Evolutionary conservation across 2,888 invertebrate genomes (phyloP), one percentile per base, ranked within the genome.

Genomic region (Elaeidobius kamerunicus): DNA sequence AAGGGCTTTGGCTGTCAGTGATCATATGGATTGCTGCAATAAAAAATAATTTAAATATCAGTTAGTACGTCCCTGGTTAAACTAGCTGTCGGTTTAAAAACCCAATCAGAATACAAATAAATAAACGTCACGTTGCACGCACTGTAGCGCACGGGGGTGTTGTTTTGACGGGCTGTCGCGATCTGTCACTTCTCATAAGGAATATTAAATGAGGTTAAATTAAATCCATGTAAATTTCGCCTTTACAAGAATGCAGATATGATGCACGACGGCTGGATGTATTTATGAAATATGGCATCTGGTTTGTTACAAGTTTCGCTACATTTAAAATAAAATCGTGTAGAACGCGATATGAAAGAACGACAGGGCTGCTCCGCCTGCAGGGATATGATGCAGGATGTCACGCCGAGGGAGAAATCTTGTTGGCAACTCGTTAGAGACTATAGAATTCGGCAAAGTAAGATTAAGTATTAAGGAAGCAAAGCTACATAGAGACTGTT

Each of bases 171-270:
- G 40, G 40, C 54, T 27, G 54, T 54, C 54, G 45, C 44, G 54
- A 49, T 54, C 48, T 54, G 54, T 54, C 54, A 49, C 49, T 40
- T 45, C 45, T 40, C 49, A 54, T 54, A 54, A 54, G 49, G 54
- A 39, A 54, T 54, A 54, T 35, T 35, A 49, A 54, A 54, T 41
- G 54, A 54, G 30, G 40, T 34, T 54, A 54, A 54, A 54, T 54
- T 54, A 54, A 54, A 54, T 54, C 44, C 54, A 54, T 49, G 54
- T 49, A 54, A 49, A 54, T 49, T 54, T 45, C 40, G 49, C 45
- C 32, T 49, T 45, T 49, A 49, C 54, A 54, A 54, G 54, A 54
- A 49, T 49, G 54, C 54, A 40, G 54, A 39, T 36, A 28, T 36
- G 41, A 42, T 46, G 52, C 52, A 47, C 9, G n/a, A n/a, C n/a